These are phyloP conservation scores for Ciconia boyciana DNA, from an alignment of 2,113 vertebrate species.

Conservation along the genomic window DNA sequence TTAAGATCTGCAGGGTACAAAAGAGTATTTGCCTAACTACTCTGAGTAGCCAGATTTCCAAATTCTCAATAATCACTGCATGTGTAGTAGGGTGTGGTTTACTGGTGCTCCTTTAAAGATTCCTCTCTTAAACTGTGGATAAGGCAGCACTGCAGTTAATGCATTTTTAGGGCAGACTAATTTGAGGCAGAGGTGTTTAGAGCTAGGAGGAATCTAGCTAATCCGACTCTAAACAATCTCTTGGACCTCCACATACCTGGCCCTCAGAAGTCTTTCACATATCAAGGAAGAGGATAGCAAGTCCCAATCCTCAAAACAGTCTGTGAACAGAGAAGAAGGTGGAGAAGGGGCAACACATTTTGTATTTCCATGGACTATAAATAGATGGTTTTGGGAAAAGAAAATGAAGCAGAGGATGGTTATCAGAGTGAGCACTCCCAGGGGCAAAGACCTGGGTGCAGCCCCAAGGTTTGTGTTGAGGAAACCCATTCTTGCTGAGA, in stretches of 20 bases:
- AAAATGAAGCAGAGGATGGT: not conserved
- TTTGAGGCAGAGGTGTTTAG: not conserved
- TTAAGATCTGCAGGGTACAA: not conserved
- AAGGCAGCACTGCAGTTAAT: not conserved
- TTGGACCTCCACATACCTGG: not conserved
- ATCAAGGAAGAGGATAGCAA: not conserved
- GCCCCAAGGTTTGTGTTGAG: not conserved
- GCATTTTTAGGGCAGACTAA: not conserved
- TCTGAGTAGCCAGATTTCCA: not conserved
- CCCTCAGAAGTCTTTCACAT: not conserved
- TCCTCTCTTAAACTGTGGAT: not conserved
- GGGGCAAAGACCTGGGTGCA: not conserved
- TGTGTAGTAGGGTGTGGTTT: not conserved
- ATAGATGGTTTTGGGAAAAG: not conserved
- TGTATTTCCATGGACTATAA: not conserved
- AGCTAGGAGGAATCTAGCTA: not conserved
- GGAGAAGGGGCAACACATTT: not conserved
- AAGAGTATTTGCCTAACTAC: not conserved
- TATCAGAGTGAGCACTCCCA: not conserved
- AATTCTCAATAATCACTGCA: not conserved
- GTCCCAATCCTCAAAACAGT: not conserved
- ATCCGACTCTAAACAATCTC: not conserved
- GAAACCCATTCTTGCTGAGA: not conserved
- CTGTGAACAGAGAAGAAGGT: not conserved
- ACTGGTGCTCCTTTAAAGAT: not conserved